These are phyloP conservation scores for Calameuta pallipes DNA, from an alignment of 2,888 invertebrate species.

Conservation along the genomic window DNA sequence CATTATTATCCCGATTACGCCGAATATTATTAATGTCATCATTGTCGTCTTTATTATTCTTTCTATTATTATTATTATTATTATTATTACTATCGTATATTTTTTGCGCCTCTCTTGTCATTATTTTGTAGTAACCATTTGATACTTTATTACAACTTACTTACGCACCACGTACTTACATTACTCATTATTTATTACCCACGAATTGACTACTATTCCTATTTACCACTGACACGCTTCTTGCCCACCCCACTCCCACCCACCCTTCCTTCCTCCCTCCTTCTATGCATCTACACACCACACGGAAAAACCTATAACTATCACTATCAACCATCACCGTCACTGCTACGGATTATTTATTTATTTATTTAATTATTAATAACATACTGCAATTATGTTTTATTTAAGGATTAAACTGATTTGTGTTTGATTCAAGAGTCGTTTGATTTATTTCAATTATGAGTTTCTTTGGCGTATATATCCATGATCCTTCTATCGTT, in stretches of 20 bases:
- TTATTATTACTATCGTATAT: constrained; percentile 32
- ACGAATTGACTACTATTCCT: neutral
- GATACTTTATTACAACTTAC: constrained; percentile 31
- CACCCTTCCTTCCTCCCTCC: too few relatives aligned
- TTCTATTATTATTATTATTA: constrained; percentile 33
- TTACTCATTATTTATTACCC: constrained; percentile 12
- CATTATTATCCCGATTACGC: neutral
- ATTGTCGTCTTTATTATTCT: constrained; percentile 18
- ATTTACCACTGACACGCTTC: neutral
- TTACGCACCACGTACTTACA: constrained; percentile 32
- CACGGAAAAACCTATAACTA: neutral
- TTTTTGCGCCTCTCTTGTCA: constrained; percentile 48
- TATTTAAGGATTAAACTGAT: constrained; percentile 67
- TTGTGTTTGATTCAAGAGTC: constrained; percentile 65
- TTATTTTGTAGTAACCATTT: constrained; percentile 40
- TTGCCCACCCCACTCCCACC: neutral
- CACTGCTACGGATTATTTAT: constrained; percentile 59
- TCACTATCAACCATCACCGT: constrained; percentile 28
- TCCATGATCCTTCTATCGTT: neutral
- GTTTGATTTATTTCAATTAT: constrained; percentile 55
- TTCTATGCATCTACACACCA: neutral
- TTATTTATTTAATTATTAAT: constrained; percentile 63
- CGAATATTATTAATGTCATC: constrained; percentile 2
- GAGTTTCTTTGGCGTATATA: neutral
- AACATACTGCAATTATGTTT: constrained; percentile 64